Evolutionary conservation across 2,888 invertebrate genomes (phyloP), one percentile per base, ranked within the genome.

Genomic region (Odontocerum albicorne): DNA sequence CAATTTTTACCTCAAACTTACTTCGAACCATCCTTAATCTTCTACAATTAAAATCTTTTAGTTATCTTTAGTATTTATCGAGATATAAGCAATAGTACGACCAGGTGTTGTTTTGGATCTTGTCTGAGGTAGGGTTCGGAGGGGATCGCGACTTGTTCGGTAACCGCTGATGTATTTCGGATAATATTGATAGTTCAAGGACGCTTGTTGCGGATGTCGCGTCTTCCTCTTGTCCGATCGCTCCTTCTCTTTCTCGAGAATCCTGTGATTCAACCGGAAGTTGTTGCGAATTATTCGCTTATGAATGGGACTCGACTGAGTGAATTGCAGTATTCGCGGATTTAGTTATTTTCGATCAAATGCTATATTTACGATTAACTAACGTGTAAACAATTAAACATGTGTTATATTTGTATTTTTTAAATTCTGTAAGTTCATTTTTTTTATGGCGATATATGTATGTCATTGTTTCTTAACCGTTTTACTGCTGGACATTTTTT

Each of bases 181-280:
- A 36, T 22, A 36, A 21, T 22, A 12, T 4, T 10, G 8, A 45
- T 45, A 50, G 51, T 43, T 51, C 51, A 51, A 51, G 51, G 51
- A 19, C 51, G 42, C 13, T 22, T n/a, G 17, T 7, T 12, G 3
- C 19, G 17, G 33, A n/a, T n/a, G n/a, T n/a, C n/a, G n/a, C 13
- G 10, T 4, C 10, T 13, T 4, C 17, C 17, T n/a, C 16, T 38
- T 38, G 13, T 3, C 4, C 38, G 17, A 4, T 38, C 4, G 17
- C 4, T 15, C 17, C 38, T 4, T 38, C 3, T 13, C 7, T 38
- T 16, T 38, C 17, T 38, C 12, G 38, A 12, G 15, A 4, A 15
- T 10, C 16, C 27, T 27, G 27, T 27, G 4, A 3, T 15, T 38
- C 4, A 4, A 16, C 17, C 38, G 38, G 38, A 38, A 15, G 38